Conservation (phyloP, 2,888 invertebrate species). For the Ennomos quercinarius region DNA sequence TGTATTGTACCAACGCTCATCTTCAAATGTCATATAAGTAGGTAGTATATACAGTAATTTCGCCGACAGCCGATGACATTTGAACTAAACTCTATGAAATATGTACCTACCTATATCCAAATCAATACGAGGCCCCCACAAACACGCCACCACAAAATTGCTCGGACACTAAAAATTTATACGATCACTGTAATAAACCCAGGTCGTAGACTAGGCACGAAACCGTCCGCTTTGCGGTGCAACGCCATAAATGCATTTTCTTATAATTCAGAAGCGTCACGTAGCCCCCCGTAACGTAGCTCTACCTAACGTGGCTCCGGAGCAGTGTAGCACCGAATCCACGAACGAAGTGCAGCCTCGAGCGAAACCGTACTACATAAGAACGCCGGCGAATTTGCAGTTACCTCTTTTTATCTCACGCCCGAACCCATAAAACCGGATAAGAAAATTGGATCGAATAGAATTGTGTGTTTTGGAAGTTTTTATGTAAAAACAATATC, state of each 20-base stretch:
- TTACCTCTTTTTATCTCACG: constrained; percentile 77
- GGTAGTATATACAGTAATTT: too few relatives aligned
- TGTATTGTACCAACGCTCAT: too few relatives aligned
- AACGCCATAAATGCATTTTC: constrained; percentile 82
- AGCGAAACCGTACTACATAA: constrained; percentile 66
- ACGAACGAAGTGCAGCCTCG: constrained; percentile 62
- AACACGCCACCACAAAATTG: constrained; percentile 26
- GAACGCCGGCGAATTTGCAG: constrained; percentile 80
- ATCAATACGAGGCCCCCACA: constrained; percentile 9
- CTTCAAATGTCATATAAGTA: too few relatives aligned
- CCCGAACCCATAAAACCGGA: constrained; percentile 71
- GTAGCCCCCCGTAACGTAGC: constrained; percentile 79
- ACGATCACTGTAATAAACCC: constrained; percentile 60
- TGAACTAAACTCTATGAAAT: too few relatives aligned
- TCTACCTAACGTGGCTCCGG: constrained; percentile 45
- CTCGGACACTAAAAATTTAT: constrained; percentile 54
- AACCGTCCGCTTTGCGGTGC: constrained; percentile 64
- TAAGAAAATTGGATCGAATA: constrained; percentile 75
- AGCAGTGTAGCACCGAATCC: constrained; percentile 72
- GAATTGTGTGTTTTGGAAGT: constrained; percentile 34
- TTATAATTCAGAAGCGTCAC: constrained; percentile 84
- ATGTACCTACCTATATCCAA: not conserved
- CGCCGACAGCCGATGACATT: too few relatives aligned
- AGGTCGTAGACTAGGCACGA: constrained; percentile 67
- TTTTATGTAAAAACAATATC: not conserved